phyloP scores from a whole-genome alignment of 2,113 vertebrate species.

The Daphoenositta chrysoptera region DNA sequence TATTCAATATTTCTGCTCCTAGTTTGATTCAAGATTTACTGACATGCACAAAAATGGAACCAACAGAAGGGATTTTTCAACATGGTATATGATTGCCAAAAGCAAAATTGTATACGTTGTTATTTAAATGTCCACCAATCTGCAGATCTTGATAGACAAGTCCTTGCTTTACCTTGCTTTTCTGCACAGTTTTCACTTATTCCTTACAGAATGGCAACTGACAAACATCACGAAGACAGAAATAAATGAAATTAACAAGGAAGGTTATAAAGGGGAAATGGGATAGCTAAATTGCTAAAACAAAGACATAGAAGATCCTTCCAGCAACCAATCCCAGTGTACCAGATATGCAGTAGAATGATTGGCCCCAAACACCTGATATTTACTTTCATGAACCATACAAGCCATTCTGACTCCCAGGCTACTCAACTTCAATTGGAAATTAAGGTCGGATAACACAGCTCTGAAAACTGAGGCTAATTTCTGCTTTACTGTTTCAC shows the following conservation, averaged over 20 bases:
- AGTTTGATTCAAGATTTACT: not conserved
- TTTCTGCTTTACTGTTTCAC: not conserved
- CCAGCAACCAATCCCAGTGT: not conserved
- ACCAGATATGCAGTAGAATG: not conserved
- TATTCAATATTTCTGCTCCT: not conserved
- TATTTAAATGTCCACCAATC: not conserved
- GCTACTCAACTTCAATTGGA: slow-evolving; percentile 29
- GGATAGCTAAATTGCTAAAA: slow-evolving; percentile 31
- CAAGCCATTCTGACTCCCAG: slow-evolving; percentile 31
- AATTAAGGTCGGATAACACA: slow-evolving; percentile 18
- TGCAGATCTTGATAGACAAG: not conserved
- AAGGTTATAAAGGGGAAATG: slow-evolving; percentile 19
- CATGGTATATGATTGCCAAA: not conserved
- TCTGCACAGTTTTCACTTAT: not conserved
- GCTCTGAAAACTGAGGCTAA: not conserved
- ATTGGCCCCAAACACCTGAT: slow-evolving; percentile 18
- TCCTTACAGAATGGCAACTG: not conserved
- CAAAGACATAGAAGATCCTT: not conserved
- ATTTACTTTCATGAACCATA: slow-evolving; percentile 34
- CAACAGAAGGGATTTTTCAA: not conserved
- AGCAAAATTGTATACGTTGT: not conserved
- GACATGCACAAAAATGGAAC: not conserved
- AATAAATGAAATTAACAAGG: slow-evolving; percentile 38
- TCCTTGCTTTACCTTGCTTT: not conserved
- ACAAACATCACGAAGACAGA: not conserved